Conservation (phyloP, 2,797 vertebrate species). For the Benthosema pterotum region DNA sequence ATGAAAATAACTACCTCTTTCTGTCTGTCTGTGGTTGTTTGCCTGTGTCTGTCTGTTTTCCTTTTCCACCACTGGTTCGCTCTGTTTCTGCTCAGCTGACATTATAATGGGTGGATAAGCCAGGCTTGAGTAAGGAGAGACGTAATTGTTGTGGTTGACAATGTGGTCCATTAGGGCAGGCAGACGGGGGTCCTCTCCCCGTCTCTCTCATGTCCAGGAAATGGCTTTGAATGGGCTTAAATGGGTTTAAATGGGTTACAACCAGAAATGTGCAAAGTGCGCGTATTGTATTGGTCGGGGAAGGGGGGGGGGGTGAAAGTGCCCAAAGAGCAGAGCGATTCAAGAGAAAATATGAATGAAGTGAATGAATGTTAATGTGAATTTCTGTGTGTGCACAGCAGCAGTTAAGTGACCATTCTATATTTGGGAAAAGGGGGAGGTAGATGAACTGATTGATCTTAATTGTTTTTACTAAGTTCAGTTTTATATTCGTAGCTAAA, state of each 20-base stretch:
- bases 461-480: no score
- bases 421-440: no score
- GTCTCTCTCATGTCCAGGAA: conserved; percentile 54
- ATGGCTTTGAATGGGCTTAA: conserved; percentile 68
- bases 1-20: conserved; percentile 38
- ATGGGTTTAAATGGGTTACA: conserved; percentile 60
- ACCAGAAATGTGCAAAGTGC: conserved; percentile 58
- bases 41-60: background rate
- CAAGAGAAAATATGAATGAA: background rate
- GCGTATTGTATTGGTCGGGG: conserved; percentile 14
- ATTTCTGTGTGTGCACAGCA: conserved; percentile 1
- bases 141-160: conserved; percentile 73
- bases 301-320: background rate
- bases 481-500: no score
- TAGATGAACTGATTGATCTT: no score
- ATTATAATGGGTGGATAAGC: conserved; percentile 62
- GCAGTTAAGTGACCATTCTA: no score
- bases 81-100: conserved; percentile 39
- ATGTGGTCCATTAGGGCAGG: conserved; percentile 56
- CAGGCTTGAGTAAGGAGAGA: conserved; percentile 57
- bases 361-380: background rate
- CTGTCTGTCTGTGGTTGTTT: conserved; percentile 8
- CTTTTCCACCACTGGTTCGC: conserved; percentile 8
- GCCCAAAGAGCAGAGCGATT: background rate
- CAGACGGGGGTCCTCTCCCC: conserved; percentile 38